Conservation (phyloP, 2,113 vertebrate species). For the Apodemus speciosus region DNA sequence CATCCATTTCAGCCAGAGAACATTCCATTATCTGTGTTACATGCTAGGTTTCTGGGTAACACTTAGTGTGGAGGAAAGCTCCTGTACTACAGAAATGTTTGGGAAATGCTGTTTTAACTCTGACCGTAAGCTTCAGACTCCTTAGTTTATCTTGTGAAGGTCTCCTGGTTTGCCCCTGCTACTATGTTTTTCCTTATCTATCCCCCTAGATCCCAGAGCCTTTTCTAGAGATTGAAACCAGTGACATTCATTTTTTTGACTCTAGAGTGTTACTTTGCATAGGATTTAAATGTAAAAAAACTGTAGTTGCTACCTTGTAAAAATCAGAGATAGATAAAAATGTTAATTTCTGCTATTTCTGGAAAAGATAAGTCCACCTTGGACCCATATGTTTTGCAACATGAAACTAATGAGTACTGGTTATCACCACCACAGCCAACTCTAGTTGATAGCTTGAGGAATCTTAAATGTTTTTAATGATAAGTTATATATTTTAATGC, state of each 20-base stretch:
- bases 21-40: not conserved
- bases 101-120: not conserved
- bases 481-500: not conserved
- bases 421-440: not conserved
- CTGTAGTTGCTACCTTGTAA: not conserved
- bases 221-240: constrained; percentile 12
- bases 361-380: not conserved
- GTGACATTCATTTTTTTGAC: constrained; percentile 6
- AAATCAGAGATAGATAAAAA: not conserved
- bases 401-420: not conserved
- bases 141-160: not conserved
- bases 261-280: not conserved
- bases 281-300: not conserved
- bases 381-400: not conserved
- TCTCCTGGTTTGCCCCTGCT: not conserved
- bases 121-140: not conserved
- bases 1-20: not conserved
- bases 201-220: not conserved
- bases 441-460: not conserved
- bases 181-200: not conserved
- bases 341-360: not conserved
- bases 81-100: not conserved
- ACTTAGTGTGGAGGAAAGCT: not conserved
- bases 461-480: not conserved
- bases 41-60: not conserved